phyloP scores from a whole-genome alignment of 2,113 vertebrate genomes.

The Bungarus multicinctus region DNA sequence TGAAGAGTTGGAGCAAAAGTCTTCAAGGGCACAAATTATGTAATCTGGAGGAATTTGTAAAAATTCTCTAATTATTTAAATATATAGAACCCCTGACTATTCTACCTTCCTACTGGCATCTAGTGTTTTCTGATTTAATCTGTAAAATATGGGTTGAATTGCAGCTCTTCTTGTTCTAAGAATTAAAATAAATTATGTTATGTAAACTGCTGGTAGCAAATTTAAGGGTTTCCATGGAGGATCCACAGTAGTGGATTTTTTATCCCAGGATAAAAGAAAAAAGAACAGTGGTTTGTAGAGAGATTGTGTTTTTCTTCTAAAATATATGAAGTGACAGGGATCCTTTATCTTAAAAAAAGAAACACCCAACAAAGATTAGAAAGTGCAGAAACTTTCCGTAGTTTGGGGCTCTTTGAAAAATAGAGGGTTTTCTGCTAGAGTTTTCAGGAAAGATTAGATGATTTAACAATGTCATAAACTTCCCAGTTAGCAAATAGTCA shows the following conservation, averaged over 20 bases:
- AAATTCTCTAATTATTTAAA: neutral
- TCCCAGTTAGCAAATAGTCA: neutral
- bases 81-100: neutral
- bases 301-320: neutral
- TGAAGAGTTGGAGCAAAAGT: neutral
- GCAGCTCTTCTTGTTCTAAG: neutral
- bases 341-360: neutral
- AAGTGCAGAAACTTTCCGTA: neutral
- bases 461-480: neutral
- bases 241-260: neutral
- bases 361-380: neutral
- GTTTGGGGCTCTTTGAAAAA: neutral
- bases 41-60: neutral
- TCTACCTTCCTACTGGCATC: neutral
- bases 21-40: neutral
- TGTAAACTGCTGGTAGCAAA: neutral
- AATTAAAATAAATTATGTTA: neutral
- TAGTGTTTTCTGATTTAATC: neutral
- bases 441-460: neutral
- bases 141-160: neutral
- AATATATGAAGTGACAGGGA: neutral
- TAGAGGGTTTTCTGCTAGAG: neutral
- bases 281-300: neutral
- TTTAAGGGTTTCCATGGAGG: neutral
- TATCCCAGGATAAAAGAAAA: neutral